phyloP scores from a whole-genome alignment of 2,113 vertebrate genomes.

The Pyxicephalus adspersus region DNA sequence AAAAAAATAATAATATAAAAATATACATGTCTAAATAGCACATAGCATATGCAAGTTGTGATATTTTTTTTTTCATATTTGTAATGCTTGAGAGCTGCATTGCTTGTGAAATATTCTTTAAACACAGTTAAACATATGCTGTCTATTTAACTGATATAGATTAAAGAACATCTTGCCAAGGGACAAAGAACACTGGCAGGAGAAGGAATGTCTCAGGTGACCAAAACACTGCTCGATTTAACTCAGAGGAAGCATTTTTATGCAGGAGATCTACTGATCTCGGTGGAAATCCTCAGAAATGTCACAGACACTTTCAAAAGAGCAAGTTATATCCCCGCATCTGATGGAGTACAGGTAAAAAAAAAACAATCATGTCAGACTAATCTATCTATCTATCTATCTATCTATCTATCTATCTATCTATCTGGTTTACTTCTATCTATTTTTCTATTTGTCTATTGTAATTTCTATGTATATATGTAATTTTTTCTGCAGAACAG shows the following conservation, averaged over 20 bases:
- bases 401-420: no score
- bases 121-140: conserved; percentile 28
- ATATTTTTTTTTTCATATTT: no score
- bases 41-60: no score
- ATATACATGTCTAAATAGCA: no score
- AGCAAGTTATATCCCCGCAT: conserved; percentile 94
- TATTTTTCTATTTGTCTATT: no score
- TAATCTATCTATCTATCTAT: neutral
- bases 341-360: conserved; percentile 95
- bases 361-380: conserved; percentile 33
- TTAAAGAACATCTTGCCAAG: conserved; percentile 96
- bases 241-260: conserved; percentile 97
- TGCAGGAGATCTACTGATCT: conserved; percentile 93
- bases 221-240: conserved; percentile 94
- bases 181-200: conserved; percentile 91
- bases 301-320: conserved; percentile 97
- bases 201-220: conserved; percentile 97
- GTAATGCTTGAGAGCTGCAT: neutral
- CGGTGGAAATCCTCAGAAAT: conserved; percentile 97
- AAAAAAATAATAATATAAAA: no score
- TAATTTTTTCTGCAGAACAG: no score
- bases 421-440: no score
- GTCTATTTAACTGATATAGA: conserved; percentile 69
- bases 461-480: no score
- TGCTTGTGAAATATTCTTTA: neutral